These are phyloP conservation scores for Rhinopomastus cyanomelas DNA, from an alignment of 2,113 vertebrate species.

Conservation along the genomic window DNA sequence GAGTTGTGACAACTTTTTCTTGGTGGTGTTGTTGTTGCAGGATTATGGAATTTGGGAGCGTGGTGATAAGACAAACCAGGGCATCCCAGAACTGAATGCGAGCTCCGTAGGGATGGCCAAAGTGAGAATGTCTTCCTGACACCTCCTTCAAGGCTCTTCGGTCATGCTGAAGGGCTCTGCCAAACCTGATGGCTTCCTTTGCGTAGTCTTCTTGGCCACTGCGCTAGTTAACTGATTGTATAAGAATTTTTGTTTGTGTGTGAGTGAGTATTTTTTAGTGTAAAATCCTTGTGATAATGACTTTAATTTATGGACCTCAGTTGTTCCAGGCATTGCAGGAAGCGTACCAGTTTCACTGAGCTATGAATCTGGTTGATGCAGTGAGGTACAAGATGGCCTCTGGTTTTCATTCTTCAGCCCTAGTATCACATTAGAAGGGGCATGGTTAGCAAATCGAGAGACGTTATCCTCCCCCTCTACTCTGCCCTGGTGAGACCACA, in stretches of 20 bases:
- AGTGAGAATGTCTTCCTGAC: conserved; percentile 71
- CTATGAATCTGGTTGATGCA: neutral
- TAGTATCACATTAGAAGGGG: neutral
- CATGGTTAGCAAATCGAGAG: too few relatives aligned
- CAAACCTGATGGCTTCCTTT: neutral
- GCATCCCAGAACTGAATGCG: conserved; percentile 94
- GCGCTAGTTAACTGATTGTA: neutral
- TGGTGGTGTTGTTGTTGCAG: conserved; percentile 65
- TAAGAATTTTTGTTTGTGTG: neutral
- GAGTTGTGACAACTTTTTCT: neutral
- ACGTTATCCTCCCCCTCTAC: too few relatives aligned
- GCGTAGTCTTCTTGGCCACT: neutral
- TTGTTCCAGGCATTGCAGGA: neutral
- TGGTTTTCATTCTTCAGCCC: neutral
- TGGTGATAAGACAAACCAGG: conserved; percentile 98
- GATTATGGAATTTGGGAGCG: conserved; percentile 99
- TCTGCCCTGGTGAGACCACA: too few relatives aligned
- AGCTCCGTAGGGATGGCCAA: conserved; percentile 99
- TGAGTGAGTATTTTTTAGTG: neutral
- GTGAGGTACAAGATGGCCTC: neutral
- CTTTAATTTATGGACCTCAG: neutral
- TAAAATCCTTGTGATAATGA: neutral
- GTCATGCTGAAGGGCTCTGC: neutral
- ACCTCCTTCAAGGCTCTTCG: neutral
- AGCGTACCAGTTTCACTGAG: neutral